Evolutionary conservation across 2,888 invertebrate genomes (phyloP), one percentile per base, ranked within the genome.

Genomic region (Willowsia nigromaculata): DNA sequence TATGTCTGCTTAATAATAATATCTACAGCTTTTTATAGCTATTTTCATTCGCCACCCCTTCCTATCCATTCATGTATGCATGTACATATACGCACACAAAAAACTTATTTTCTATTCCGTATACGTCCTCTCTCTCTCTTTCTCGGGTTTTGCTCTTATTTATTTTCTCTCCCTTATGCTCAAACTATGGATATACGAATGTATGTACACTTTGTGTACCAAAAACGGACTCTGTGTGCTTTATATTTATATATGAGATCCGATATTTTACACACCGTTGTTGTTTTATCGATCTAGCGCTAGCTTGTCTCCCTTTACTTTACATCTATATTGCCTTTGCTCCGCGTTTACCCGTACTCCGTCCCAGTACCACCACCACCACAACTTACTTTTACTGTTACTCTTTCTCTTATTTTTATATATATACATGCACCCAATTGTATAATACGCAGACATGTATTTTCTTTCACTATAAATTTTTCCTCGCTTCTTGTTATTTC

Each of bases 251-350:
- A 71, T 43, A 62, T 62, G 37, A 53, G 80, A 86, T 81, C 68
- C 81, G 56, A 86, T 81, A 81, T 87, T 86, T 87, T 87, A 87
- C 87, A 81, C 68, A 43, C 68, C 86, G 86, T 86, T 65, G 86
- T 86, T 87, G 81, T 87, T 81, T 81, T 87, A 87, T 87, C 87
- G 87, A 87, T 87, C 87, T 86, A 18, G n/a, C 6, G 15, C n/a
- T n/a, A 59, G 68, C 80, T 40, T 86, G 65, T 78, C 86, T 87
- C 80, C 18, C 76, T 87, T 56, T 81, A 40, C 56, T 71, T 74
- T 47, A 81, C 43, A 81, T 81, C 78, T 56, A 78, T 56, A 78
- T 78, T 78, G 53, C 76, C 59, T 30, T 18, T 13, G 22, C 27
- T 59, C 40, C n/a, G 27, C n/a, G 27, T 25, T 47, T 11, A 27